These are phyloP conservation scores for Porphyrio hochstetteri DNA, from an alignment of 2,113 vertebrate genomes.

Conservation along the genomic window DNA sequence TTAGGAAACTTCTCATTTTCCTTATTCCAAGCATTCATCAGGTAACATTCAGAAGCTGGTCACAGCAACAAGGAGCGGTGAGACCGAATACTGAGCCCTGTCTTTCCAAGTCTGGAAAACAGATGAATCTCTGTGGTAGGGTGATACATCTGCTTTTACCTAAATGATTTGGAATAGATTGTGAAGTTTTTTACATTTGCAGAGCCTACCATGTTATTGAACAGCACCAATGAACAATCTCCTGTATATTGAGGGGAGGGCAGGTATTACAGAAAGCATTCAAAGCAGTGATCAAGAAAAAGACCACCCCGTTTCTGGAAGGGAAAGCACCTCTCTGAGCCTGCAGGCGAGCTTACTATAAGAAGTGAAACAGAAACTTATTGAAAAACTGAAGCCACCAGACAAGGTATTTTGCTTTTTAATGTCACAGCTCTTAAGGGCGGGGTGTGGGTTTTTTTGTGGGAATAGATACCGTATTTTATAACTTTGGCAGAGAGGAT, in stretches of 20 bases:
- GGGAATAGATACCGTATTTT: not conserved
- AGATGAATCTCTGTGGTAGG: slow-evolving; percentile 2
- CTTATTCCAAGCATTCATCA: not conserved
- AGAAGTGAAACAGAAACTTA: slow-evolving; percentile 6
- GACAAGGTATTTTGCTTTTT: slow-evolving; percentile 62
- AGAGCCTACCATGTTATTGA: slow-evolving; percentile 53
- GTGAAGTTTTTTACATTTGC: slow-evolving; percentile 64
- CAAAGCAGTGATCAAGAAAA: slow-evolving; percentile 35
- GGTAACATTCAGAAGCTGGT: not conserved
- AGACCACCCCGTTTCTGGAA: slow-evolving; percentile 2
- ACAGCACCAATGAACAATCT: slow-evolving; percentile 41
- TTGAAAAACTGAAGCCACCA: slow-evolving; percentile 8
- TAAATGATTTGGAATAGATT: slow-evolving; percentile 40
- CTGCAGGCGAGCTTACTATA: slow-evolving; percentile 6
- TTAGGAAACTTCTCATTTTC: slow-evolving; percentile 1
- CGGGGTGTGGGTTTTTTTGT: not conserved
- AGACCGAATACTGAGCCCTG: not conserved
- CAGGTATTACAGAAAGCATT: slow-evolving; percentile 43
- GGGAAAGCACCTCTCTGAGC: not conserved
- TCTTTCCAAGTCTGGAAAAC: not conserved
- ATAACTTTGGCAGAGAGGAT: not conserved
- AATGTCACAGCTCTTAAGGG: not conserved
- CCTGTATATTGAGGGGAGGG: slow-evolving; percentile 41
- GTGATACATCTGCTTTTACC: slow-evolving; percentile 28
- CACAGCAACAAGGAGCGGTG: not conserved